Evolutionary conservation across 2,113 vertebrate species (phyloP), one percentile per base, ranked within the genome.

Genomic region (Pholis gunnellus): DNA sequence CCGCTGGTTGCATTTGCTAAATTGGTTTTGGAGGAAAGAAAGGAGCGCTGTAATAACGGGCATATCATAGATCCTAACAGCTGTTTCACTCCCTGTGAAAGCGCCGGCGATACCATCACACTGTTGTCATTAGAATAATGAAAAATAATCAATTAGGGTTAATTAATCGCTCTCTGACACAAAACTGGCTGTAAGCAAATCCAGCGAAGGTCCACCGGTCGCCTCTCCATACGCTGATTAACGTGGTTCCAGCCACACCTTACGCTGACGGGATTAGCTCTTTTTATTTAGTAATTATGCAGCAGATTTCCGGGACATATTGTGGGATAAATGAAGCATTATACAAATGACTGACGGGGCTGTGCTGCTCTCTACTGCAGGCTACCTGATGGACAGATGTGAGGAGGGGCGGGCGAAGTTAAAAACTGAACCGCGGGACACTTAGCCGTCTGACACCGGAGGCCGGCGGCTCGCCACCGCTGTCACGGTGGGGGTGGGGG

Each of bases 131-230:
- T 94, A 94, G 78, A 93, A 90, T 95, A 94, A 95, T 95, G 93
- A 93, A 94, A 94, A 94, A 94, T 89, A 84, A 94, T 96, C 93
- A 94, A 95, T 95, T 94, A 93, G 90, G 85, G 83, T 94, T 94
- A 95, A 96, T 95, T 94, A 92, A 95, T 94, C 83, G 84, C 92
- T 88, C 87, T 90, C 59, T 91, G 91, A 94, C 93, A 92, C 87
- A 79, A 86, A 91, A 92, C 89, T 88, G 83, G 85, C 88, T 91
- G 89, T 54, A 75, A 85, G 88, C 82, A 88, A 92, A 95, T 93
- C 90, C 83, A 72, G 69, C 7, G 27, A 65, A 79, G 78, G 90
- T 81, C 78, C 44, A 10, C 56, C 15, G 71, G 72, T 66, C 67
- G 84, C 75, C 79, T 76, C 83, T 79, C 84, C 87, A 81, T 92